Evolutionary conservation across 2,888 invertebrate species (phyloP).

Genomic region (Nesidiocoris tenuis): DNA sequence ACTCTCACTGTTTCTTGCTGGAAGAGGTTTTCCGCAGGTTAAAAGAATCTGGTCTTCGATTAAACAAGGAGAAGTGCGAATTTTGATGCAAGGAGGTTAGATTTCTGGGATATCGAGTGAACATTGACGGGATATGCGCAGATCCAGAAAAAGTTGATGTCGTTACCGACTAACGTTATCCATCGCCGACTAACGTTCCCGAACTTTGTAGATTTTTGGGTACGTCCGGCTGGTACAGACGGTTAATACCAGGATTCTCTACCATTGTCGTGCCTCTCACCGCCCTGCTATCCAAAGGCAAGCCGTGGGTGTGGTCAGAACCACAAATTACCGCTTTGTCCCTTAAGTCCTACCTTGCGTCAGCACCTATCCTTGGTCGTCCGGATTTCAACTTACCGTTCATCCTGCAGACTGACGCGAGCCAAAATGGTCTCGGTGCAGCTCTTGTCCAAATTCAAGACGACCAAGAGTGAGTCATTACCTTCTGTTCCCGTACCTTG

Average conservation of each 20-base stretch:
- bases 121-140: slow-evolving; percentile 20
- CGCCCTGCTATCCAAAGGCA: slow-evolving; percentile 45
- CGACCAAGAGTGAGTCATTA: slow-evolving; percentile 17
- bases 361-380: slow-evolving; percentile 30
- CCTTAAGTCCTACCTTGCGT: slow-evolving; percentile 36
- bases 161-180: slow-evolving; percentile 17
- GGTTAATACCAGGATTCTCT: slow-evolving; percentile 50
- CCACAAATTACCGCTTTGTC: slow-evolving; percentile 27
- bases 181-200: slow-evolving; percentile 9
- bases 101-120: slow-evolving; percentile 36
- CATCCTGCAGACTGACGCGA: slow-evolving; percentile 40
- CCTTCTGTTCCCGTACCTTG: slow-evolving; percentile 8
- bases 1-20: slow-evolving; percentile 5
- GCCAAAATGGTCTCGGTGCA: slow-evolving; percentile 13
- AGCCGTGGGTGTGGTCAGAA: slow-evolving; percentile 37
- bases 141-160: slow-evolving; percentile 26
- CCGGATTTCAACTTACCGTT: slow-evolving; percentile 38
- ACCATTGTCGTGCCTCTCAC: slow-evolving; percentile 49
- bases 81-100: slow-evolving; percentile 32
- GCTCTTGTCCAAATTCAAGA: slow-evolving; percentile 30
- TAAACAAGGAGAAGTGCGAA: slow-evolving; percentile 34
- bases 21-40: slow-evolving; percentile 17
- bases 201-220: slow-evolving; percentile 38
- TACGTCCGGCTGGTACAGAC: slow-evolving; percentile 46
- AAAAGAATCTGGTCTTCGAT: slow-evolving; percentile 11